Evolutionary conservation across 2,888 invertebrate species (phyloP).

Genomic region (Pterobdella sp.): DNA sequence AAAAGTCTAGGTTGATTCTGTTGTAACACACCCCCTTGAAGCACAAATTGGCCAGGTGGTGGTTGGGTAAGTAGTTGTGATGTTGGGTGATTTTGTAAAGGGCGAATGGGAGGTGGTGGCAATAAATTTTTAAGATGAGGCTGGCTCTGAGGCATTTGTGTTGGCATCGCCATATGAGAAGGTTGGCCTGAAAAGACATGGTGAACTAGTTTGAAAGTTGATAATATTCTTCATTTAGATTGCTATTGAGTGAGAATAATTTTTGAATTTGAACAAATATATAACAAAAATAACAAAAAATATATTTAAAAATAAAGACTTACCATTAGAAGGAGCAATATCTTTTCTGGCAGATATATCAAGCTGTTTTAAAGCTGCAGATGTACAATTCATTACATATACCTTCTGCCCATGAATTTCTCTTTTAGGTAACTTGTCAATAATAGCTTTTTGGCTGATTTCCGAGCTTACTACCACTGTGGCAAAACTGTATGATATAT

Average conservation of each 20-base stretch:
- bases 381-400: conserved; percentile 63
- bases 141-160: background rate
- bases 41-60: background rate
- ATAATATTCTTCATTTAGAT: no score
- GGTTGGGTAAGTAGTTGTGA: conserved; percentile 7
- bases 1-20: background rate
- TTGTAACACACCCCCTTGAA: background rate
- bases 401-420: conserved; percentile 91
- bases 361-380: conserved; percentile 22
- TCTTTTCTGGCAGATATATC: conserved; percentile 25
- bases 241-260: no score
- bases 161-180: background rate
- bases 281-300: no score
- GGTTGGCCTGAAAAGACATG: conserved; percentile 7
- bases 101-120: background rate
- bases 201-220: no score
- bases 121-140: background rate
- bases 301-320: no score
- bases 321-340: background rate
- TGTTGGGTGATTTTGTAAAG: background rate
- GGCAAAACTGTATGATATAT: conserved; percentile 62
- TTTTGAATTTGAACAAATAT: no score
- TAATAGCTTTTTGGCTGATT: conserved; percentile 73
- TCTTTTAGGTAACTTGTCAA: conserved; percentile 88
- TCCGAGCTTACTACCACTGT: conserved; percentile 89